Percentiles rank a stretch among this genome's conserved stretches.
Conservation (phyloP, 2,797 vertebrate genomes). For the Clarias fuscus region DNA sequence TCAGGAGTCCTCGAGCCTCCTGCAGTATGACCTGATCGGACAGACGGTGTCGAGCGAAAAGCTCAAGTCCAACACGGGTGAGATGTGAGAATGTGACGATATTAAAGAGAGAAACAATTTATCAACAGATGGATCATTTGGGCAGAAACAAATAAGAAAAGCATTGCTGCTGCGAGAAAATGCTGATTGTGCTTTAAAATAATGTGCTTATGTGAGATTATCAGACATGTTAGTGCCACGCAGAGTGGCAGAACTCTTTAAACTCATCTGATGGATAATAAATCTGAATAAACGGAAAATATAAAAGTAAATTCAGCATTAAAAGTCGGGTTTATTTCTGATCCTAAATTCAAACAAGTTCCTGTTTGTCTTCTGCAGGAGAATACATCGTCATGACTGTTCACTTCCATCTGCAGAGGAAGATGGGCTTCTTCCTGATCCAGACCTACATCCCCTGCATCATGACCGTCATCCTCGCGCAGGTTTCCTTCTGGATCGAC, state of each 20-base stretch:
- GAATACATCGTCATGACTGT: slow-evolving; percentile 98
- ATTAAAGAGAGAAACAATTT: neutral
- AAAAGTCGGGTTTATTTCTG: neutral
- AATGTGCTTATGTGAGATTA: neutral
- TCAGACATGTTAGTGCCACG: no score
- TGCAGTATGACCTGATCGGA: slow-evolving; percentile 84
- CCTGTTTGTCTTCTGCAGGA: slow-evolving; percentile 77
- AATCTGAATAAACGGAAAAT: neutral
- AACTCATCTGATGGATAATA: neutral
- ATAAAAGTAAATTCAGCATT: neutral
- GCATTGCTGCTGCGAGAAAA: neutral
- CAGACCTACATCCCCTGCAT: slow-evolving; percentile 97
- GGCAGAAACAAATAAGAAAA: neutral
- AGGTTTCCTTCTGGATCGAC: slow-evolving; percentile 98
- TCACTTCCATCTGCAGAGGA: slow-evolving; percentile 91
- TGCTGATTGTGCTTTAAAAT: neutral
- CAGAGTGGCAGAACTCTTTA: neutral
- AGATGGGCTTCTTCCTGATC: slow-evolving; percentile 96
- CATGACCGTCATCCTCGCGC: slow-evolving; percentile 95
- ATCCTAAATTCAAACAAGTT: neutral
- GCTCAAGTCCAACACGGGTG: slow-evolving; percentile 80
- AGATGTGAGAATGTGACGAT: neutral
- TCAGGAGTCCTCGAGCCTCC: slow-evolving; percentile 79
- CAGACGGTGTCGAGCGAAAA: slow-evolving; percentile 81
- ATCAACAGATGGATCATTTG: neutral